Percentiles rank a stretch among this genome's conserved stretches.
Conservation (phyloP, 2,113 vertebrate species). For the Motacilla alba region DNA sequence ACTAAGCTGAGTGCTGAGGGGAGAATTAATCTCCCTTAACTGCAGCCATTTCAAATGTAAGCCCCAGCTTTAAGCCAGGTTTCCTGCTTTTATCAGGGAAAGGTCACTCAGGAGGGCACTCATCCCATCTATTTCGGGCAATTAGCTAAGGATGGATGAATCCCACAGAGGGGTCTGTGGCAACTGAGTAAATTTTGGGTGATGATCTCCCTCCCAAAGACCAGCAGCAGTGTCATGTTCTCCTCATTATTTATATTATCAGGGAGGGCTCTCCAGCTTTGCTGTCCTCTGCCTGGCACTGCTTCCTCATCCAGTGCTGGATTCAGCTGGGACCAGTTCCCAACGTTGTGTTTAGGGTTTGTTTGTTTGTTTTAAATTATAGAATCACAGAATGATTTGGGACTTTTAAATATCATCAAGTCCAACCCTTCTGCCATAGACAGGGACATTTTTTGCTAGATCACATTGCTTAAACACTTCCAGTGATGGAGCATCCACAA, state of each 20-base stretch:
- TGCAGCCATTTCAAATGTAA: neutral
- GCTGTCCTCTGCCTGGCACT: neutral
- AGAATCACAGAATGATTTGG: neutral
- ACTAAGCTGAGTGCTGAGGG: neutral
- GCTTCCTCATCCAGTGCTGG: neutral
- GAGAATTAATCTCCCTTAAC: conserved; percentile 5
- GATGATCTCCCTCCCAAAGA: neutral
- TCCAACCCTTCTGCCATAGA: neutral
- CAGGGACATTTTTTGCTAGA: neutral
- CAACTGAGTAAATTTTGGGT: neutral
- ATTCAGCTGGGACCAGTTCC: neutral
- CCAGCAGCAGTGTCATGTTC: neutral
- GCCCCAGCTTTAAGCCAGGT: conserved; percentile 6
- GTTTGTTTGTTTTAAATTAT: neutral
- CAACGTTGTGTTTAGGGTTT: fast-evolving
- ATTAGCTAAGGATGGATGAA: neutral
- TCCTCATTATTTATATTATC: neutral
- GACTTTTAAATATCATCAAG: neutral
- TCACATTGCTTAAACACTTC: neutral
- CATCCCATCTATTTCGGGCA: neutral
- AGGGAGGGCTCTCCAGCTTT: neutral
- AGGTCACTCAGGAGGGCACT: neutral
- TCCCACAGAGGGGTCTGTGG: neutral
- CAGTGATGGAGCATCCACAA: neutral
- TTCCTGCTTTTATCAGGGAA: conserved; percentile 28